Conservation (phyloP, 1,140 invertebrate genomes). For the Bombus cullumanus region DNA sequence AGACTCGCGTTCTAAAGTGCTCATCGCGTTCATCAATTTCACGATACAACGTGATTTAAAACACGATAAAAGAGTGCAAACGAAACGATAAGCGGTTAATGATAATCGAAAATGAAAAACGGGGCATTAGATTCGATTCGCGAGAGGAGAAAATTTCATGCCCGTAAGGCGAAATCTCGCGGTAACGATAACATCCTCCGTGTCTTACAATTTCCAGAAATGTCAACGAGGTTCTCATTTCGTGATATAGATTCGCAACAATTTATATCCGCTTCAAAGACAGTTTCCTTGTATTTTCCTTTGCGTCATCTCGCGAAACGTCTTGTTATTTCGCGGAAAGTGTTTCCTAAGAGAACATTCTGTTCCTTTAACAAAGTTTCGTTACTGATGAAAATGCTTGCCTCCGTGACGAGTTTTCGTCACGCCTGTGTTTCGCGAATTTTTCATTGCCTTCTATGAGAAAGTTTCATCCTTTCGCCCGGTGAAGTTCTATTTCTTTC, state of each 20-base stretch:
- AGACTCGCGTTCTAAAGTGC: no score
- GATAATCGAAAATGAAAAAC: not conserved
- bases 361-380: slow-evolving; percentile 18
- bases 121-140: not conserved
- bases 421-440: not conserved
- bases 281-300: not conserved
- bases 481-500: not conserved
- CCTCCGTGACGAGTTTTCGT: not conserved
- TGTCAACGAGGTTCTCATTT: not conserved
- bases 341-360: not conserved
- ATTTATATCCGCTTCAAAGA: slow-evolving; percentile 20
- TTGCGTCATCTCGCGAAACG: not conserved
- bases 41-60: not conserved
- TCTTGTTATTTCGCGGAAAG: slow-evolving; percentile 25
- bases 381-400: not conserved
- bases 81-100: no score
- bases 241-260: not conserved
- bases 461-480: not conserved
- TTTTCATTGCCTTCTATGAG: not conserved
- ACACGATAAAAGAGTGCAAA: not conserved
- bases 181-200: no score
- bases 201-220: slow-evolving; percentile 22
- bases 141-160: not conserved
- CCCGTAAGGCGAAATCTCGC: no score
- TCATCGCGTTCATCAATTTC: not conserved